A percentile compares a stretch with the other conserved stretches of the same genome.
Evolutionary conservation across 64 coral and sea anemone species (phyloP).

Genomic region (Platygyra sinensis): DNA sequence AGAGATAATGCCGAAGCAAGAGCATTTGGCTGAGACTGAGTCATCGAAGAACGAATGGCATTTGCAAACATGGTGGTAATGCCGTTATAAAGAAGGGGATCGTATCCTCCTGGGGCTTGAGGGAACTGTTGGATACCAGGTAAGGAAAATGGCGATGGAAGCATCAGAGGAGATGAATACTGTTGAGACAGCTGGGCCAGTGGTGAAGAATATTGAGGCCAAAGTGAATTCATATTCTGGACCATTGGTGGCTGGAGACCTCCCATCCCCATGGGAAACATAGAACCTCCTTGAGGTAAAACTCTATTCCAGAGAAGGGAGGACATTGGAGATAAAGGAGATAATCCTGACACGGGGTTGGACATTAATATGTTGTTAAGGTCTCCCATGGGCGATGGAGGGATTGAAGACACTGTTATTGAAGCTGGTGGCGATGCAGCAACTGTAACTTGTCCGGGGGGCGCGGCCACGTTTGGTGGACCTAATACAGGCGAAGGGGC

Average conservation of each 20-base stretch:
- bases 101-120: neutral
- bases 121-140: neutral
- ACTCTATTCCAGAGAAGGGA: neutral
- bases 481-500: neutral
- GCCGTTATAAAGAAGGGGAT: constrained; percentile 23
- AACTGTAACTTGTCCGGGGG: neutral
- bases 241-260: neutral
- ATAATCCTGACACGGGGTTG: neutral
- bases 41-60: constrained; percentile 54
- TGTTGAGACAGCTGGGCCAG: neutral
- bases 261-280: neutral
- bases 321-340: neutral
- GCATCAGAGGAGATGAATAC: neutral
- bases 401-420: constrained; percentile 13
- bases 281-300: neutral
- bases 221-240: neutral
- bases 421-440: constrained; percentile 9
- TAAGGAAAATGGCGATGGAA: neutral
- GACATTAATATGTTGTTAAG: neutral
- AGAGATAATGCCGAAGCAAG: constrained; percentile 38
- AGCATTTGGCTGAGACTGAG: constrained; percentile 46
- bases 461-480: neutral
- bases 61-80: constrained; percentile 32
- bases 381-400: neutral
- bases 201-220: neutral